phyloP scores from a whole-genome alignment of 2,113 vertebrate genomes.

The Mobula hypostoma region DNA sequence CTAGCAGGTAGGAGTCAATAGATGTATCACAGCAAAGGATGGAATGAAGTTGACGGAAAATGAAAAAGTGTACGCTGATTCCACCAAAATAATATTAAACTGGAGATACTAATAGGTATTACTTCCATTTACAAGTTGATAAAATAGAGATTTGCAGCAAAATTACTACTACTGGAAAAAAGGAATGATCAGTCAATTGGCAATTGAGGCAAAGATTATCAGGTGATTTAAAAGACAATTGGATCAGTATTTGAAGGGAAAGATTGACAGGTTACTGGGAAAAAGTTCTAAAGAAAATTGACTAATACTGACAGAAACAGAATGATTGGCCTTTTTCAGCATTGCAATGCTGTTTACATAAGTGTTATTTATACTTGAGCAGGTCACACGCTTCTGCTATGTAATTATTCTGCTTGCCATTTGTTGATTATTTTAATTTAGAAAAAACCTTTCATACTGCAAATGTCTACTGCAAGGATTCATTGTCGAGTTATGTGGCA shows the following conservation, averaged over 20 bases:
- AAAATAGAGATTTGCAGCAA: not conserved
- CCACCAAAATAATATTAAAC: not conserved
- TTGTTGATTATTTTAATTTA: not conserved
- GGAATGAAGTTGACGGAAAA: not conserved
- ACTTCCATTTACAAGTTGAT: not conserved
- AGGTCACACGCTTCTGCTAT: not conserved
- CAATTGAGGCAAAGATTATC: not conserved
- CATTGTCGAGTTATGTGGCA: not conserved
- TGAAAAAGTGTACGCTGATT: not conserved
- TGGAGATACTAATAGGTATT: not conserved
- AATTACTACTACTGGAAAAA: not conserved
- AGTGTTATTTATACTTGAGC: not conserved
- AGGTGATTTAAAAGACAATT: not conserved
- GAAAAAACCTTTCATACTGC: not conserved
- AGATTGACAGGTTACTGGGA: no score
- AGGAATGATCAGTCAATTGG: not conserved
- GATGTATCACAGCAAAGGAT: not conserved
- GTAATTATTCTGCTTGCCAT: not conserved
- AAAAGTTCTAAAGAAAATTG: not conserved
- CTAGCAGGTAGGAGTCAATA: not conserved
- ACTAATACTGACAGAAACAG: not conserved
- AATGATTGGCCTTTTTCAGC: not conserved
- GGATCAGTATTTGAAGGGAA: not conserved
- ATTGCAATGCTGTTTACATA: not conserved
- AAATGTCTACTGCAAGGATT: not conserved